A percentile compares a stretch with the other conserved stretches of the same genome.
phyloP scores from a whole-genome alignment of 2,888 invertebrate species.

The Sinopyrophorus schimmeli region DNA sequence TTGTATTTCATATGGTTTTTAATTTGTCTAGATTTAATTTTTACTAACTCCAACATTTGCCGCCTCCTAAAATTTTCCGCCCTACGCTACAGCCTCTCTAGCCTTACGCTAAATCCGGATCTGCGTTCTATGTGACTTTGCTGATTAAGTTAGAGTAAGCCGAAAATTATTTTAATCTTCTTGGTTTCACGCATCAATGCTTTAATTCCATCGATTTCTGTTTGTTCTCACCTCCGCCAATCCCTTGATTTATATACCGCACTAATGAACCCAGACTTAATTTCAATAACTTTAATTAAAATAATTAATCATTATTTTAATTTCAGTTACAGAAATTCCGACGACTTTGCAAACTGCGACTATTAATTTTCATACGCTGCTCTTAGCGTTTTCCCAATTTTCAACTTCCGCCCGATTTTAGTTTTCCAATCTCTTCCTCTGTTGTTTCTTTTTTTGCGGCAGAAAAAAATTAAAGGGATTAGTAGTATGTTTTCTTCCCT shows the following conservation, averaged over 20 bases:
- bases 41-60: no score
- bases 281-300: conserved; percentile 50
- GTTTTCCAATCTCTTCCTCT: no score
- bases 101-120: no score
- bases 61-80: no score
- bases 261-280: conserved; percentile 46
- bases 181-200: conserved; percentile 10
- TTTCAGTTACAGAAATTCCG: conserved; percentile 23
- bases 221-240: conserved; percentile 39
- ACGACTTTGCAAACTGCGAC: conserved; percentile 20
- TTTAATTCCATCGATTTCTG: conserved; percentile 19
- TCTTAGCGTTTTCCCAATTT: no score
- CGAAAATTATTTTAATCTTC: conserved; percentile 16
- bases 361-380: conserved; percentile 24
- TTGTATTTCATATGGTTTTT: no score
- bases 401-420: no score
- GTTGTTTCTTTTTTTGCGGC: no score
- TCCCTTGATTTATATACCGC: conserved; percentile 42
- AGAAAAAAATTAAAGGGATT: no score
- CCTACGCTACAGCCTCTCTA: no score
- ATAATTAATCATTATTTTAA: conserved; percentile 44
- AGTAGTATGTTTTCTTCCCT: no score
- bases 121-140: not conserved
- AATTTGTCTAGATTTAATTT: not conserved
- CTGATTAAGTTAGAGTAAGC: conserved; percentile 12